A percentile compares a stretch with the other conserved stretches of the same genome.
Conservation (phyloP, 2,113 vertebrate species). For the Onychorhynchus coronatus region DNA sequence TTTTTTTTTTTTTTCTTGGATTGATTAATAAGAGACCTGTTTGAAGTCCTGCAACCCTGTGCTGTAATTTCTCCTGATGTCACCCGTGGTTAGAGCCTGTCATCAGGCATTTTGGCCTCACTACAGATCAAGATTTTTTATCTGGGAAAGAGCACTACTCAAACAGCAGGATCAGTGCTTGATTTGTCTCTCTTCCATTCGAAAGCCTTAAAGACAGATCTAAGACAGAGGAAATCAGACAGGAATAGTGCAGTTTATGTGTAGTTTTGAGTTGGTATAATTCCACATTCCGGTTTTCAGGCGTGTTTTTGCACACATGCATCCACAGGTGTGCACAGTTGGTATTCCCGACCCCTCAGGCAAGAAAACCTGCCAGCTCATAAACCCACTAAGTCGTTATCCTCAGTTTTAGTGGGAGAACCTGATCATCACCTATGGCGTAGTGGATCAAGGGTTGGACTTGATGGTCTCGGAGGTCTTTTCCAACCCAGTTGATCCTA, state of each 20-base stretch:
- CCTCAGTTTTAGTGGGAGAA: neutral
- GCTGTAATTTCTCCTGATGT: neutral
- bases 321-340: neutral
- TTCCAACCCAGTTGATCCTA: no score
- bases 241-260: neutral
- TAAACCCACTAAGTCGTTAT: neutral
- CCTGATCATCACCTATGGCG: no score
- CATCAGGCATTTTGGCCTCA: neutral
- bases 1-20: accelerated
- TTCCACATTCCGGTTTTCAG: neutral
- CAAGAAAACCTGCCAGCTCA: neutral
- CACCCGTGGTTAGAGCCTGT: neutral
- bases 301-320: accelerated
- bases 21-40: neutral
- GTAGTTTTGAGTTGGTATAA: neutral
- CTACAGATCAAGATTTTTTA: neutral
- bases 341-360: neutral
- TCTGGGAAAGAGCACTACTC: neutral
- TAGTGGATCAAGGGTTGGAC: no score
- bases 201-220: neutral
- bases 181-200: neutral
- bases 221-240: neutral
- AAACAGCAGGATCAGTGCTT: neutral
- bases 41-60: neutral
- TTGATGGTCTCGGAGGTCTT: no score